Base-by-base conservation (phyloP, 2,113 vertebrate genomes). In the Lepisosteus oculatus region DNA sequence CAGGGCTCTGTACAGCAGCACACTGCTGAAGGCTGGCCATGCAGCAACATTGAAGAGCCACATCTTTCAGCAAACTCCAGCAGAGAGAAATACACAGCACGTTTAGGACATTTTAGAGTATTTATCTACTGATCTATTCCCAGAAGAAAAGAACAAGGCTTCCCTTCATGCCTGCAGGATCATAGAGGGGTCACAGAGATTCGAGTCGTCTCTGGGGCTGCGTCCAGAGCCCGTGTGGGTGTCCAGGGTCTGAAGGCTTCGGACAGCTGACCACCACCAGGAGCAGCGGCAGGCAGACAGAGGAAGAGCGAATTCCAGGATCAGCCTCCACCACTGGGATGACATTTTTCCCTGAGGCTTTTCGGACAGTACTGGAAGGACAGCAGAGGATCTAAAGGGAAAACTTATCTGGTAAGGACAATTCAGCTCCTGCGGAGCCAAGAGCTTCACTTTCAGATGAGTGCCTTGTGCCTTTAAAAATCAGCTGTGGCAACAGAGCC, bases 321-420 rank as follows among this genome's bases (percentile, higher is more conserved):
- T 65, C 72, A 73, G 78, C 71, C 77, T 77, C 65, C 77, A 77
- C 55, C 75, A 73, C 72, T 76, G 88, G 76, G 85, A 93, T 92
- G 90, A 87, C 77, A 83, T 81, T 76, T n/a, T 76, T 74, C 74
- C 78, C 44, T 67, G 9, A 77, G 78, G 78, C 73, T 71, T 78
- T 84, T 78, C 68, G 69, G 59, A 73, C 84, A 68, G 59, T 62
- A 77, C 77, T 77, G 72, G 76, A 67, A 63, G 74, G 83, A 69
- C 67, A 72, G 81, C 72, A 83, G 86, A 78, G 79, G 83, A 84
- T 76, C 87, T 84, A 81, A 86, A 77, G 82, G 84, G 81, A 80
- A 69, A 78, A 73, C 41, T 76, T 76, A 77, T 80, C 74, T 69
- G 8, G 86, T 91, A 84, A 87, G 86, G 69, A 78, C 67, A 43